These are phyloP conservation scores for Triplophysa yarkandensis DNA, from an alignment of 2,797 vertebrate species.

Conservation along the genomic window DNA sequence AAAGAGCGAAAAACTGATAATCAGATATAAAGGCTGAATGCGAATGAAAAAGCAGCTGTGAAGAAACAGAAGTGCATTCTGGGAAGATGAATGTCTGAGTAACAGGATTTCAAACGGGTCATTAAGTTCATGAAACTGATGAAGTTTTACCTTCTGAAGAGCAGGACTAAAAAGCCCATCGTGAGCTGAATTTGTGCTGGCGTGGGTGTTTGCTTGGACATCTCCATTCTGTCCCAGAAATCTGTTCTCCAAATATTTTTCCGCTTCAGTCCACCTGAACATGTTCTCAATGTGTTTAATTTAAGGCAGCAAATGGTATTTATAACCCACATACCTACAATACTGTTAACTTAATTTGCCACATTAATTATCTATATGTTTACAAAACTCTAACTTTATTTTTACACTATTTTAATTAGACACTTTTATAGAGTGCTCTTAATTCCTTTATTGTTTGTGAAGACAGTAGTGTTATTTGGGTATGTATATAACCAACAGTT, in stretches of 20 bases:
- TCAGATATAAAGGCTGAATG: slow-evolving; percentile 25
- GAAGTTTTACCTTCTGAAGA: slow-evolving; percentile 1
- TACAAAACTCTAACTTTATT: no score
- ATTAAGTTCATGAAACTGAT: slow-evolving; percentile 15
- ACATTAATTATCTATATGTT: no score
- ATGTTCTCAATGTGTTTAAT: background rate
- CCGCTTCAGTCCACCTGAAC: background rate
- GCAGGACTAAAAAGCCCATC: background rate
- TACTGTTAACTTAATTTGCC: no score
- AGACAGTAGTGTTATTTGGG: no score
- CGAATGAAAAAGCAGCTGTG: slow-evolving; percentile 9
- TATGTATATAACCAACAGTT: no score
- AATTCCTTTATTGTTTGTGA: no score
- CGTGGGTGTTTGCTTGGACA: background rate
- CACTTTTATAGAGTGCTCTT: no score
- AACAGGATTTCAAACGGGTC: background rate
- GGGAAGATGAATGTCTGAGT: slow-evolving; percentile 16
- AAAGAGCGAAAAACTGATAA: slow-evolving; percentile 7
- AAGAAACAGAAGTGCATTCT: slow-evolving; percentile 9
- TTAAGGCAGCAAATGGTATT: background rate
- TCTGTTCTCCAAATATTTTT: background rate
- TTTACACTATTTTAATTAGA: no score
- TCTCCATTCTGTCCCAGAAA: background rate
- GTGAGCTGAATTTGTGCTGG: background rate
- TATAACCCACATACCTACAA: background rate